Percentiles rank a stretch among this genome's conserved stretches.
Conservation (phyloP, 2,113 vertebrate species). For the Crocuta crocuta region DNA sequence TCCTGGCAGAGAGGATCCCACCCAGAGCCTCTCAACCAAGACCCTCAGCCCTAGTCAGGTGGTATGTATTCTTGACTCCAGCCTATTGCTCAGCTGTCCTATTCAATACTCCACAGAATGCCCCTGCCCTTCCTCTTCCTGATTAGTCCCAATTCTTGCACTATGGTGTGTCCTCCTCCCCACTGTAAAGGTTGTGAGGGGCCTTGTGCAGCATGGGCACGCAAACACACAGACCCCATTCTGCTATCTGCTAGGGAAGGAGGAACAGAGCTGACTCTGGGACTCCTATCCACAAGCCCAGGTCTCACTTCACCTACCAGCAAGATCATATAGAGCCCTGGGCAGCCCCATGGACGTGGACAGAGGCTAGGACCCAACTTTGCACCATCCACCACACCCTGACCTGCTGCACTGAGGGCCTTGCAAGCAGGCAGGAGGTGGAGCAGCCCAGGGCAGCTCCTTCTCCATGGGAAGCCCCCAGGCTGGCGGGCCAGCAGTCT, state of each 20-base stretch:
- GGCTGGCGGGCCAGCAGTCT: constrained; percentile 42
- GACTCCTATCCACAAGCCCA: background rate
- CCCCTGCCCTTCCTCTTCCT: background rate
- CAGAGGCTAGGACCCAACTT: background rate
- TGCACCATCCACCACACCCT: background rate
- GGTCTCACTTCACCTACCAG: background rate
- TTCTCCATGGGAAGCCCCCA: constrained; percentile 65
- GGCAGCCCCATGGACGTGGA: background rate
- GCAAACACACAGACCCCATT: background rate
- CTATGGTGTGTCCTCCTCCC: background rate
- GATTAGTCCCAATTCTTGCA: background rate
- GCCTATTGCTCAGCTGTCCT: background rate
- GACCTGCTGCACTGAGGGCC: background rate
- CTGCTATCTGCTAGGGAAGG: constrained; percentile 6
- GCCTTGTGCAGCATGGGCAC: background rate
- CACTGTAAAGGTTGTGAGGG: background rate
- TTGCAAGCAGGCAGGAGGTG: background rate
- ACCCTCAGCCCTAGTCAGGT: background rate
- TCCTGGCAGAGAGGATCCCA: background rate
- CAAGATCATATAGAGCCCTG: background rate
- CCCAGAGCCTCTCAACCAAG: background rate
- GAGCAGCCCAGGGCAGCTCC: background rate
- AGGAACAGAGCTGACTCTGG: background rate
- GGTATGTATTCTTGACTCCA: background rate
- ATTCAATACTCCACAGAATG: background rate